A percentile compares a stretch with the other conserved stretches of the same genome.
phyloP scores from a whole-genome alignment of 2,113 vertebrate genomes.

The Platichthys stellatus region DNA sequence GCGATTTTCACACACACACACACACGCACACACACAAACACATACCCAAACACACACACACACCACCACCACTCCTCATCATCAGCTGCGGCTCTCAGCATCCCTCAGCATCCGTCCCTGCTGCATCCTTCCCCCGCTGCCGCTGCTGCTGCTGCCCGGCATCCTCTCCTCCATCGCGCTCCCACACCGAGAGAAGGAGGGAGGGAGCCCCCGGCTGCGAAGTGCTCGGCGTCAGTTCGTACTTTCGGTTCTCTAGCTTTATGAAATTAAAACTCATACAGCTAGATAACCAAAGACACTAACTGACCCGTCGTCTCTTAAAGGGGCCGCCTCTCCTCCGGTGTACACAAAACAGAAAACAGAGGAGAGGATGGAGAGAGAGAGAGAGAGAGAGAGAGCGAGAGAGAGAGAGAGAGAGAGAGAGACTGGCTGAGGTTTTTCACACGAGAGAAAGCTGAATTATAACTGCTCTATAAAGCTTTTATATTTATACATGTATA shows the following conservation, averaged over 20 bases:
- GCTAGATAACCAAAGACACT: slow-evolving; percentile 99
- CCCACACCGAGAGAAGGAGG: slow-evolving; percentile 7
- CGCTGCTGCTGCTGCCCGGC: slow-evolving; percentile 34
- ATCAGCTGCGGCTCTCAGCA: slow-evolving; percentile 50
- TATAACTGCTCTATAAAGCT: neutral
- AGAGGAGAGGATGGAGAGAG: neutral
- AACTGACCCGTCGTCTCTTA: slow-evolving; percentile 87
- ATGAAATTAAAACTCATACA: slow-evolving; percentile 99
- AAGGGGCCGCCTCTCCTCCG: slow-evolving; percentile 79
- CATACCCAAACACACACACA: no score
- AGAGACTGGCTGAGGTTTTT: no score
- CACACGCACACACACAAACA: neutral
- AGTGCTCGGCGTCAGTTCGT: slow-evolving; percentile 85
- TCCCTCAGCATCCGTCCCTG: slow-evolving; percentile 62
- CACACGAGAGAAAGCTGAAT: slow-evolving; percentile 8
- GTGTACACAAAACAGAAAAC: slow-evolving; percentile 39
- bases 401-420: neutral
- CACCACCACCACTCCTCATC: slow-evolving; percentile 28
- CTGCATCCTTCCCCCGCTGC: slow-evolving; percentile 26
- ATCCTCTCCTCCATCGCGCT: slow-evolving; percentile 45
- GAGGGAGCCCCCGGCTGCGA: slow-evolving; percentile 60
- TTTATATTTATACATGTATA: no score
- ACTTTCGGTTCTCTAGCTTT: slow-evolving; percentile 99
- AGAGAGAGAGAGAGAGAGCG: slow-evolving; percentile 14
- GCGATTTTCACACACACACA: neutral